phyloP scores from a whole-genome alignment of 2,113 vertebrate genomes.

The Cyanistes caeruleus region DNA sequence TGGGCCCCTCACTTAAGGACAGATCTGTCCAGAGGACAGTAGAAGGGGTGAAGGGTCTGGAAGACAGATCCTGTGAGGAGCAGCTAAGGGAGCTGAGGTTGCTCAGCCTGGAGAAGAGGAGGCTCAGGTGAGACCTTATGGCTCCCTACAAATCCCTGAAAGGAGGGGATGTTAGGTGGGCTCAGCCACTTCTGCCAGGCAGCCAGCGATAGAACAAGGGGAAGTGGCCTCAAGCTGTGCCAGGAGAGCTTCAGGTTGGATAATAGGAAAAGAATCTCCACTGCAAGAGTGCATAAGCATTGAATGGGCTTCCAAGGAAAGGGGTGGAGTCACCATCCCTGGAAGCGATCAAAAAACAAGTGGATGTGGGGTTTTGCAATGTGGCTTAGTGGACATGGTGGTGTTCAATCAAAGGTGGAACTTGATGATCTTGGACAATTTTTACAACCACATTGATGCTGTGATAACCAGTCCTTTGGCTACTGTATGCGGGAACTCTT shows the following conservation, averaged over 20 bases:
- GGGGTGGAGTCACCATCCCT: background rate
- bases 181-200: background rate
- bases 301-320: background rate
- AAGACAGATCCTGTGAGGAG: background rate
- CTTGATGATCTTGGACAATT: background rate
- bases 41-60: background rate
- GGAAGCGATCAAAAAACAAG: background rate
- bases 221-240: background rate
- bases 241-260: background rate
- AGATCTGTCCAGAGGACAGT: background rate
- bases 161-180: background rate
- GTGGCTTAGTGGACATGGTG: background rate
- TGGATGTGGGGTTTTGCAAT: background rate
- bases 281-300: background rate
- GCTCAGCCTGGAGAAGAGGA: background rate
- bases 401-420: background rate
- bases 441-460: background rate
- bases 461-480: background rate
- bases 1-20: background rate
- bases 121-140: accelerated
- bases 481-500: background rate
- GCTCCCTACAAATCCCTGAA: too few species aligned
- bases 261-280: background rate
- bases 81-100: background rate
- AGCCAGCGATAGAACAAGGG: background rate